Percentiles rank a stretch among this genome's conserved stretches.
Evolutionary conservation across 92 coral and sea anemone species (phyloP).

Genomic region (Porites evermanni): DNA sequence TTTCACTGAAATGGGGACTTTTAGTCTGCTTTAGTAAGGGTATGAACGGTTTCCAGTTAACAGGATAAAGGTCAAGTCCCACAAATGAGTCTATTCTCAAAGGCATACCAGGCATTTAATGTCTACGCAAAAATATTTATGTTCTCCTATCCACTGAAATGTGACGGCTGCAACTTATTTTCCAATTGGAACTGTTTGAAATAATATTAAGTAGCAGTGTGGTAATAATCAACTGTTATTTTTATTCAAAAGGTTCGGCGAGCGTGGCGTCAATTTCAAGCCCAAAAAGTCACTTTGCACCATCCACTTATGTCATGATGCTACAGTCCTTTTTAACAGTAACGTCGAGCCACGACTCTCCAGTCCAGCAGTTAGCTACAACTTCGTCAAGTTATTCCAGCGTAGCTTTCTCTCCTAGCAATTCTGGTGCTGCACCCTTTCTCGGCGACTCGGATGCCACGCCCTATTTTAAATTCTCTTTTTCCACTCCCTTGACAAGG

Average conservation of each 20-base stretch:
- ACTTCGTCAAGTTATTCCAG: not conserved
- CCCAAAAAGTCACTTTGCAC: too few species aligned
- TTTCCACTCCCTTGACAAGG: too few species aligned
- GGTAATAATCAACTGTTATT: not conserved
- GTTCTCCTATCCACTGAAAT: not conserved
- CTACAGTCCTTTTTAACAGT: too few species aligned
- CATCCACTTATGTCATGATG: too few species aligned
- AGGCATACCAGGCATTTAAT: too few species aligned
- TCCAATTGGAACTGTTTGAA: not conserved
- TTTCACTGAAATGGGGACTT: too few species aligned
- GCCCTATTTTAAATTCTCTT: not conserved
- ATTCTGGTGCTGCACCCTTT: not conserved
- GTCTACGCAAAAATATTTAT: not conserved
- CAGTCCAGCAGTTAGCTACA: too few species aligned
- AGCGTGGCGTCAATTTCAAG: not conserved
- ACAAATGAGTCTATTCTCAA: too few species aligned
- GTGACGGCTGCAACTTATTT: not conserved
- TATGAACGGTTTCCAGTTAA: too few species aligned
- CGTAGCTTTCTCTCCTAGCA: not conserved
- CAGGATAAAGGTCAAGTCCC: too few species aligned
- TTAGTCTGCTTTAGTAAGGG: not conserved
- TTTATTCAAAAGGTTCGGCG: conserved; percentile 8
- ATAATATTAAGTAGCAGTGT: not conserved
- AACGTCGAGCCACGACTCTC: too few species aligned
- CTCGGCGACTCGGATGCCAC: not conserved